Conservation (phyloP, 2,888 invertebrate species). For the Ormyrus labotus region DNA sequence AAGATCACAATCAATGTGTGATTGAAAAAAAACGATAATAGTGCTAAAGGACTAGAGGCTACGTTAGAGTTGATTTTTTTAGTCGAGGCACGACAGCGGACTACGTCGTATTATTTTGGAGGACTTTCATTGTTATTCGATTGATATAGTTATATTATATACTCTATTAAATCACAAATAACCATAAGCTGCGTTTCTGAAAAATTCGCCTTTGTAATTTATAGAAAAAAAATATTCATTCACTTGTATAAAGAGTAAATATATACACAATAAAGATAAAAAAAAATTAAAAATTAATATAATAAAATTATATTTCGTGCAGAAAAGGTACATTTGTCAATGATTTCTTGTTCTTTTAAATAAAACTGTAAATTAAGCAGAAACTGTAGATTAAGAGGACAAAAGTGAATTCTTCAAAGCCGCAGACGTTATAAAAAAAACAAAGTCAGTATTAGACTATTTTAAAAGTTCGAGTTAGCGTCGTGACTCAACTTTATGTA, state of each 20-base stretch:
- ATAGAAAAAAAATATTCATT: no score
- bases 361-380: neutral
- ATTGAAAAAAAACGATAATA: conserved; percentile 65
- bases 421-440: conserved; percentile 27
- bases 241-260: no score
- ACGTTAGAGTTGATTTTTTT: conserved; percentile 58
- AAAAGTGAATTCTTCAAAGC: conserved; percentile 24
- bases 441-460: neutral
- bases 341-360: no score
- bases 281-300: no score
- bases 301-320: no score
- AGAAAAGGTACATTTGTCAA: no score
- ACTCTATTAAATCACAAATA: conserved; percentile 29
- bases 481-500: conserved; percentile 44
- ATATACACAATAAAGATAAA: no score
- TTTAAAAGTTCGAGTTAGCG: conserved; percentile 21
- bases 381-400: neutral
- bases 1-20: conserved; percentile 62
- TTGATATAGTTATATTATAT: conserved; percentile 31
- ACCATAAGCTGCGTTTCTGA: neutral
- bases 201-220: no score
- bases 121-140: conserved; percentile 40
- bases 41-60: conserved; percentile 73
- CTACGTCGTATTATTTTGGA: conserved; percentile 55
- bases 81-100: conserved; percentile 62